A percentile compares a stretch with the other conserved stretches of the same genome.
Evolutionary conservation across 2,888 invertebrate genomes (phyloP).

Genomic region (Chaetogeoica ovagalla): DNA sequence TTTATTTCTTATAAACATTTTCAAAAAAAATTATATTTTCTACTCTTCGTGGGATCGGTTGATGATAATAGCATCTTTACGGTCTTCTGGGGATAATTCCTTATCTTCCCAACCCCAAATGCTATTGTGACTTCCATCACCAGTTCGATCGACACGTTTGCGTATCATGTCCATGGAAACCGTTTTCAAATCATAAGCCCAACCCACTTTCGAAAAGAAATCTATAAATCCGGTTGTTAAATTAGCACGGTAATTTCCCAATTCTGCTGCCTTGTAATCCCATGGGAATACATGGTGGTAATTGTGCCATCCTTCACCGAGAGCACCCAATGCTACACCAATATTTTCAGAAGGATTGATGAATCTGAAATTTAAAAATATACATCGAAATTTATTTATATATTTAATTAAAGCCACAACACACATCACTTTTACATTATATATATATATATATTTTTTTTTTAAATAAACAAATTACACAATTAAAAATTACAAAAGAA

Average conservation of each 20-base stretch:
- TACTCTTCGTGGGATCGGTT: slow-evolving; percentile 53
- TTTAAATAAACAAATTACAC: neutral
- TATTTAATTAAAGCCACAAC: slow-evolving; percentile 11
- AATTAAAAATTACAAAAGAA: neutral
- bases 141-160: slow-evolving; percentile 72
- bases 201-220: slow-evolving; percentile 71
- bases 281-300: slow-evolving; percentile 66
- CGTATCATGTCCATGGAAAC: slow-evolving; percentile 67
- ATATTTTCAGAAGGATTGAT: slow-evolving; percentile 58
- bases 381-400: neutral
- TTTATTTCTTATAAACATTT: slow-evolving; percentile 36
- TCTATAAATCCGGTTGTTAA: slow-evolving; percentile 61
- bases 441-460: too few relatives aligned
- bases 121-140: slow-evolving; percentile 66
- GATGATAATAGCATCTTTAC: slow-evolving; percentile 56
- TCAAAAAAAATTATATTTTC: slow-evolving; percentile 33
- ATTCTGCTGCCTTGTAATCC: slow-evolving; percentile 58
- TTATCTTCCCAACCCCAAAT: slow-evolving; percentile 82
- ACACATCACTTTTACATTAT: too few relatives aligned
- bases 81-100: slow-evolving; percentile 60
- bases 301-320: slow-evolving; percentile 63
- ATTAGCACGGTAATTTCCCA: slow-evolving; percentile 57
- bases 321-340: slow-evolving; percentile 56
- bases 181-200: slow-evolving; percentile 83
- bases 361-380: slow-evolving; percentile 55